Base-by-base conservation (phyloP, 2,113 vertebrate species). In the Corydoras maculifer region DNA sequence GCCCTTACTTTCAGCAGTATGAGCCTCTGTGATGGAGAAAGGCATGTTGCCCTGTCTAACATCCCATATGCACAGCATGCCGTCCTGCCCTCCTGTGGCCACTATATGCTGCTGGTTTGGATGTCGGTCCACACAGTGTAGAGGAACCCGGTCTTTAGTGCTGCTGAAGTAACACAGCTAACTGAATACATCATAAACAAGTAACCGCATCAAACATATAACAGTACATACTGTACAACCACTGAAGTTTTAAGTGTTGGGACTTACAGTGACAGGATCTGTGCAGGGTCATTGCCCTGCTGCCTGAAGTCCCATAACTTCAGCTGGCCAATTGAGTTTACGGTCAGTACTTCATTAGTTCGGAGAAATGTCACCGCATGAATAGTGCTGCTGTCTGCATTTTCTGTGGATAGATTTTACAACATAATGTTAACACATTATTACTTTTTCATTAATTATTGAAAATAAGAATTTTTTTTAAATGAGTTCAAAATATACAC, bases 11-110 rank as follows among this genome's bases (percentile, higher is more conserved):
- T 99, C 96, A 79, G 95, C 94, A 75, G 94, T 91, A 70, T 99
- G 96, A 29, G 94, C 97, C 79, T 94, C 96, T 80, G 96, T 92
- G n/a, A 99, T 86, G 9, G 95, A 96, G 75, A 94, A 92, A 11
- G 95, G 97, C 72, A 92, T 83, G 59, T 76, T 91, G 66, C 92
- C 92, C 76, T 95, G 94, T 80, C 97, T 89, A 64, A 98, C 92
- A 60, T 98, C 97, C 97, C 97, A 99, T 75, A 99, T 91, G 75
- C 93, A 96, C 71, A 99, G 84, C 93, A 97, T 96, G 67, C 97
- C 97, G 57, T 98, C 94, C 85, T 98, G 95, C 66, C 97, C 94
- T 8, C 97, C 97, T 0, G 93, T 94, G 58, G 94, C 96, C 76
- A 98, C 95, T 61, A 98, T 92, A 75, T 99, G 96, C 84, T 98